These are phyloP conservation scores for Apeira syringaria DNA, from an alignment of 2,888 invertebrate genomes.

Conservation along the genomic window DNA sequence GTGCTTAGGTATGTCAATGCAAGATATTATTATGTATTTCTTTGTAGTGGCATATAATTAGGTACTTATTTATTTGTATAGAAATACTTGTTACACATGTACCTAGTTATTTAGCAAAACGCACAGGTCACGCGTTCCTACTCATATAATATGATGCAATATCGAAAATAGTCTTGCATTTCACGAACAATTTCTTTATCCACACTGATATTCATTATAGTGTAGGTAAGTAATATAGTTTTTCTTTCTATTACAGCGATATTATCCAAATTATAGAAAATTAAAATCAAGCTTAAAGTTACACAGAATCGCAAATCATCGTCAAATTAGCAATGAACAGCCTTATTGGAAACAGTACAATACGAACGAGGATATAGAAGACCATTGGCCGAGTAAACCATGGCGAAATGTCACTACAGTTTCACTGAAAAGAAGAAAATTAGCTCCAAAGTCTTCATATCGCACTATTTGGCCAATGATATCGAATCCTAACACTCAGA, in stretches of 20 bases:
- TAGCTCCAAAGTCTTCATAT: constrained; percentile 26
- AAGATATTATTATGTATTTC: too few species aligned
- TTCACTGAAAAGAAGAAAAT: constrained; percentile 21
- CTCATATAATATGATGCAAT: too few species aligned
- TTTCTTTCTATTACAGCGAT: constrained; percentile 6
- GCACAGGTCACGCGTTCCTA: too few species aligned
- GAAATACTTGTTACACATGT: too few species aligned
- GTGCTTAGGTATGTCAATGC: too few species aligned
- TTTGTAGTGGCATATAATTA: too few species aligned
- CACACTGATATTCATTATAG: too few species aligned
- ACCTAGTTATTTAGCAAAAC: too few species aligned
- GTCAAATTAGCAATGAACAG: constrained; percentile 35
- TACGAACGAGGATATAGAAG: constrained; percentile 17
- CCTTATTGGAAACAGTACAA: constrained; percentile 32
- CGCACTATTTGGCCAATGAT: constrained; percentile 40
- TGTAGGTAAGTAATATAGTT: neutral
- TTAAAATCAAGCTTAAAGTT: constrained; percentile 22
- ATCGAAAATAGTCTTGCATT: too few species aligned
- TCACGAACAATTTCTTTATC: too few species aligned
- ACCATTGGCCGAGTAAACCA: constrained; percentile 47
- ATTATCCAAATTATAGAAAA: constrained; percentile 14
- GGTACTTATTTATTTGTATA: too few species aligned
- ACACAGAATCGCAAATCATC: too few species aligned
- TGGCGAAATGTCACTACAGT: constrained; percentile 37
- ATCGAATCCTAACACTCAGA: neutral